Conservation (phyloP, 92 coral and sea anemone genomes). For the Heliopora coerulea region DNA sequence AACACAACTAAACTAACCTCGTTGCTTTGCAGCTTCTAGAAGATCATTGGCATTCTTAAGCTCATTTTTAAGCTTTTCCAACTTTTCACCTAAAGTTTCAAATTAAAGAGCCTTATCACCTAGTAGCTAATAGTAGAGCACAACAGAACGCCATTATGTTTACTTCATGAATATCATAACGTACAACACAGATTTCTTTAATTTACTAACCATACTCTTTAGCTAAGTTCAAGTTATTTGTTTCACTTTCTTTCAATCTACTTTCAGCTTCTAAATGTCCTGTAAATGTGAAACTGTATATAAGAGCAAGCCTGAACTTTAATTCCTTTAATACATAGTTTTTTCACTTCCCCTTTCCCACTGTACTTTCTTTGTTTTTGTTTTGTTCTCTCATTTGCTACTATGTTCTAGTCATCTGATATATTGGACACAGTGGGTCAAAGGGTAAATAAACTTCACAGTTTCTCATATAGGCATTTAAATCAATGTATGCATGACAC, state of each 20-base stretch:
- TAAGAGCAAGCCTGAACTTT: not conserved
- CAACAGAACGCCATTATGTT: too few species aligned
- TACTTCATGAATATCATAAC: too few species aligned
- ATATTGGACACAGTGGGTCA: too few species aligned
- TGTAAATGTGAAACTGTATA: not conserved
- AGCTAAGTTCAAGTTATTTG: conserved; percentile 48
- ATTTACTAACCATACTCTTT: conserved; percentile 65
- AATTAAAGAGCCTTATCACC: not conserved
- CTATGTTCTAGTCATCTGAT: too few species aligned
- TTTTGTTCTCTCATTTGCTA: too few species aligned
- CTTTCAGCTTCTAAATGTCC: conserved; percentile 47
- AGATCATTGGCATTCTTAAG: conserved; percentile 89
- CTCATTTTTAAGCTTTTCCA: conserved; percentile 67
- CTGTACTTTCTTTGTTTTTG: too few species aligned
- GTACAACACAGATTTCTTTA: too few species aligned
- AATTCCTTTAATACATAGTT: too few species aligned
- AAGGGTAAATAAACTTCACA: too few species aligned
- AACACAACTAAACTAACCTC: conserved; percentile 76
- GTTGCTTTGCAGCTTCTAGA: conserved; percentile 86
- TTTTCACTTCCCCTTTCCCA: not conserved
- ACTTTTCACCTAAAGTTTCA: conserved; percentile 60
- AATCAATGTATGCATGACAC: too few species aligned
- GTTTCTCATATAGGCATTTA: too few species aligned
- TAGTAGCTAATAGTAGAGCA: too few species aligned
- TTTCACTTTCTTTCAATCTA: conserved; percentile 68